phyloP scores from a whole-genome alignment of 2,113 vertebrate genomes.

The Setophaga coronata region DNA sequence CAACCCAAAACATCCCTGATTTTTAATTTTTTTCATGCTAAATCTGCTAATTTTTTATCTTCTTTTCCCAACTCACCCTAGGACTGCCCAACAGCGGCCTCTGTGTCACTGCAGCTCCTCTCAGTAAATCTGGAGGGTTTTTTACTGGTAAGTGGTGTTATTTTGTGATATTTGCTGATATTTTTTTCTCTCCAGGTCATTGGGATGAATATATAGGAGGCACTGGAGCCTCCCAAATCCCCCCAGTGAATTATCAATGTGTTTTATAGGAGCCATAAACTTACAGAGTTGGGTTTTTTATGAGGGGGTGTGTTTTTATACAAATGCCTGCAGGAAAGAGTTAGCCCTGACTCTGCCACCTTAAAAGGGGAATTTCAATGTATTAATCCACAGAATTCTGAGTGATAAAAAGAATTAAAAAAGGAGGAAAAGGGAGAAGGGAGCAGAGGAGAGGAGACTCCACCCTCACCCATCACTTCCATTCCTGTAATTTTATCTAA shows the following conservation, averaged over 20 bases:
- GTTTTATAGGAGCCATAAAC: neutral
- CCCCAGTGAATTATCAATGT: rapidly evolving
- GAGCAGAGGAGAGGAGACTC: neutral
- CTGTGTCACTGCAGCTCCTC: neutral
- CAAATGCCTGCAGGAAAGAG: neutral
- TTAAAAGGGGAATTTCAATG: neutral
- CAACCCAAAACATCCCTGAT: neutral
- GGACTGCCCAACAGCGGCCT: no score
- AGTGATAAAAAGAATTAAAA: neutral
- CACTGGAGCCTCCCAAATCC: neutral
- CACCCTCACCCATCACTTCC: neutral
- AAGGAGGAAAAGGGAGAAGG: neutral
- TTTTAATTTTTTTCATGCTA: neutral
- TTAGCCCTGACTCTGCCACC: neutral
- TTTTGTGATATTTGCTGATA: neutral
- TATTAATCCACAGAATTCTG: neutral
- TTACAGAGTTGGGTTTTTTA: neutral
- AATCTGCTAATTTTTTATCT: rapidly evolving
- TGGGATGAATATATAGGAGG: neutral
- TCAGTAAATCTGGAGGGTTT: neutral
- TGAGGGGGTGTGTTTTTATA: neutral
- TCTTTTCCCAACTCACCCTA: neutral
- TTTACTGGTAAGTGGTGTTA: neutral
- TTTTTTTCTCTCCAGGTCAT: neutral
- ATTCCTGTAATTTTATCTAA: neutral